Evolutionary conservation across 2,113 vertebrate genomes (phyloP).

Genomic region (Embiotoca jacksoni): DNA sequence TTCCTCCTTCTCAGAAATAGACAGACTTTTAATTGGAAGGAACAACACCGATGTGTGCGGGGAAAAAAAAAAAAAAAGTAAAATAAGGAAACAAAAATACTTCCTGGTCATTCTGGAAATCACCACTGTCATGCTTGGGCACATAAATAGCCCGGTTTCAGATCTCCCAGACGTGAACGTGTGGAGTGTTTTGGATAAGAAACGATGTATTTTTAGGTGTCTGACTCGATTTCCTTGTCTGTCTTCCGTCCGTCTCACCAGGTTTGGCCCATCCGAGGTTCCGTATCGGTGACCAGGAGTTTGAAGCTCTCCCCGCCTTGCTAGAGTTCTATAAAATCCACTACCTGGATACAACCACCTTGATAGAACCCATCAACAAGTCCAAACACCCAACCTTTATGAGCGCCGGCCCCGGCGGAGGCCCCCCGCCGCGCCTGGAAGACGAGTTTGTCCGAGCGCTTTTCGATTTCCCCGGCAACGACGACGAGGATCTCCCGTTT

Average conservation of each 20-base stretch:
- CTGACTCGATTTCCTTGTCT: constrained; percentile 5
- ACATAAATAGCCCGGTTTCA: constrained; percentile 19
- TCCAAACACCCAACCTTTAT: constrained; percentile 88
- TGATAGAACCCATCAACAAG: constrained; percentile 96
- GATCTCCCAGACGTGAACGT: not conserved
- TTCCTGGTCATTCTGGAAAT: constrained; percentile 52
- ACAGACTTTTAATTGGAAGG: not conserved
- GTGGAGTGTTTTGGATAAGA: not conserved
- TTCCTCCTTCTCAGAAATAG: constrained; percentile 15
- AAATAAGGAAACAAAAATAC: constrained; percentile 44
- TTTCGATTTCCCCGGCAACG: constrained; percentile 98
- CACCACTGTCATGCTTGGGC: constrained; percentile 19
- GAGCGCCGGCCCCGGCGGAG: constrained; percentile 62
- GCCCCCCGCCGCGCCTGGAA: constrained; percentile 89
- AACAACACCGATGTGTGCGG: not conserved
- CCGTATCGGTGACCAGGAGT: constrained; percentile 99
- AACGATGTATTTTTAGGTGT: not conserved
- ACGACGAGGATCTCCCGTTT: constrained; percentile 99
- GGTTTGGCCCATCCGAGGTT: constrained; percentile 89
- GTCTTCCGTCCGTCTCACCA: constrained; percentile 59
- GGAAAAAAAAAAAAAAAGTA: not conserved
- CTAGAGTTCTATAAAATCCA: constrained; percentile 99
- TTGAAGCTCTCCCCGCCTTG: constrained; percentile 95
- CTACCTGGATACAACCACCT: constrained; percentile 99
- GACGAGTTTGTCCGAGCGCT: constrained; percentile 96